phyloP scores from a whole-genome alignment of 2,888 invertebrate genomes.

The Allygus modestus region DNA sequence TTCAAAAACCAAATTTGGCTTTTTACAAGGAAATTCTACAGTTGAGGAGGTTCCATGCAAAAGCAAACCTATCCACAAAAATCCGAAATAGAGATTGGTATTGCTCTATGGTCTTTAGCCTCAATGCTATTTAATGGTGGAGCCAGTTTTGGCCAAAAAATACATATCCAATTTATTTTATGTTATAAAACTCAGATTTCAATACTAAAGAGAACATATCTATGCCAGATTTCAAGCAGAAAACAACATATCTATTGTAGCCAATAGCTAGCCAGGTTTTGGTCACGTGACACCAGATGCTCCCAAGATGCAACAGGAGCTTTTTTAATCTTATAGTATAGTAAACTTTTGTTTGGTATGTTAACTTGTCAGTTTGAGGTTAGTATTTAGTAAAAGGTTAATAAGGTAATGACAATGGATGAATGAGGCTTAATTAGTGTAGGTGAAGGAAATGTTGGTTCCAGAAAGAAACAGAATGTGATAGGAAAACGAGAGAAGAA shows the following conservation, averaged over 20 bases:
- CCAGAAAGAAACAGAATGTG: not conserved
- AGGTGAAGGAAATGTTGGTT: constrained; percentile 14
- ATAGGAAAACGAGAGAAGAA: not conserved
- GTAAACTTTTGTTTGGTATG: too few relatives aligned
- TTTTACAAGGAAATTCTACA: too few relatives aligned
- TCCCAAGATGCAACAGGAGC: not conserved
- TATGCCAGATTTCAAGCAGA: not conserved
- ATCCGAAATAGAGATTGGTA: constrained; percentile 15
- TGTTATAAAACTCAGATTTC: not conserved
- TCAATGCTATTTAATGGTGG: not conserved
- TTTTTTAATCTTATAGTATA: not conserved
- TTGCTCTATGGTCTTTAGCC: constrained; percentile 7
- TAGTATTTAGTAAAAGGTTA: too few relatives aligned
- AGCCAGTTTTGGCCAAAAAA: not conserved
- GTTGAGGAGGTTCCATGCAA: too few relatives aligned
- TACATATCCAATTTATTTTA: not conserved
- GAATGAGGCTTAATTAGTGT: not conserved
- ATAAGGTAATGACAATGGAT: not conserved
- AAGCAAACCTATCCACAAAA: not conserved
- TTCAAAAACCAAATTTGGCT: too few relatives aligned
- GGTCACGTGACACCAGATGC: not conserved
- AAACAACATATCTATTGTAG: constrained; percentile 5
- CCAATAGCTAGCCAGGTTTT: constrained; percentile 5
- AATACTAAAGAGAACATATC: constrained; percentile 6
- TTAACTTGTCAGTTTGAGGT: too few relatives aligned